phyloP scores from a whole-genome alignment of 2,113 vertebrate species.

The Numida meleagris region DNA sequence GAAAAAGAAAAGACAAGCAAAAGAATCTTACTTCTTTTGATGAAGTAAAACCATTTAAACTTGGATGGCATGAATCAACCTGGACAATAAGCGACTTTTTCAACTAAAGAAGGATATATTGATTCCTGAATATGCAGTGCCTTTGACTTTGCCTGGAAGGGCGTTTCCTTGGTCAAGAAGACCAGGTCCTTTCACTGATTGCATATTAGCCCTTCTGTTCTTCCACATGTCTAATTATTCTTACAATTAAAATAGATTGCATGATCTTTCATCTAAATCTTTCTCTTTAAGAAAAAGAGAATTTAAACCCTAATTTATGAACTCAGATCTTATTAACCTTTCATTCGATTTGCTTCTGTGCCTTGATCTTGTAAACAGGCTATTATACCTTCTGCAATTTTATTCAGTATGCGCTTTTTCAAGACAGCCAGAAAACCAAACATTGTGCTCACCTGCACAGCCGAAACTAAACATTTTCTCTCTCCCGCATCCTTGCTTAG shows the following conservation, averaged over 20 bases:
- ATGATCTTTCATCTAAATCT: slow-evolving; percentile 44
- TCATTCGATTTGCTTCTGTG: slow-evolving; percentile 38
- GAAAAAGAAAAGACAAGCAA: neutral
- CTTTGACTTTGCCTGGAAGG: slow-evolving; percentile 5
- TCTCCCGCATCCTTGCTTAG: neutral
- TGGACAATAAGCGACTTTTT: neutral
- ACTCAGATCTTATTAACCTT: slow-evolving; percentile 59
- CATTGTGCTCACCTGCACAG: neutral
- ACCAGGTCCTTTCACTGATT: neutral
- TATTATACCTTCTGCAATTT: neutral
- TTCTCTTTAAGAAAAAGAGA: slow-evolving; percentile 56
- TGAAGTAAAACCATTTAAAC: neutral
- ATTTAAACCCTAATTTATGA: slow-evolving; percentile 60
- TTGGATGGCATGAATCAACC: neutral
- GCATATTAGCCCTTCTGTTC: neutral
- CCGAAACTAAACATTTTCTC: neutral
- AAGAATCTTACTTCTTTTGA: neutral
- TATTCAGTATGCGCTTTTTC: neutral
- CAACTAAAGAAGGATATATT: neutral
- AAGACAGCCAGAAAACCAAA: neutral
- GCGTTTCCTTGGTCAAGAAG: neutral
- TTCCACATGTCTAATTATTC: slow-evolving; percentile 15
- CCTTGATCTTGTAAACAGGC: slow-evolving; percentile 41
- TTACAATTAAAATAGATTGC: slow-evolving; percentile 31
- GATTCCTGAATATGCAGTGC: neutral